These are phyloP conservation scores for Onychostoma macrolepis DNA, from an alignment of 2,113 vertebrate genomes.

Conservation along the genomic window DNA sequence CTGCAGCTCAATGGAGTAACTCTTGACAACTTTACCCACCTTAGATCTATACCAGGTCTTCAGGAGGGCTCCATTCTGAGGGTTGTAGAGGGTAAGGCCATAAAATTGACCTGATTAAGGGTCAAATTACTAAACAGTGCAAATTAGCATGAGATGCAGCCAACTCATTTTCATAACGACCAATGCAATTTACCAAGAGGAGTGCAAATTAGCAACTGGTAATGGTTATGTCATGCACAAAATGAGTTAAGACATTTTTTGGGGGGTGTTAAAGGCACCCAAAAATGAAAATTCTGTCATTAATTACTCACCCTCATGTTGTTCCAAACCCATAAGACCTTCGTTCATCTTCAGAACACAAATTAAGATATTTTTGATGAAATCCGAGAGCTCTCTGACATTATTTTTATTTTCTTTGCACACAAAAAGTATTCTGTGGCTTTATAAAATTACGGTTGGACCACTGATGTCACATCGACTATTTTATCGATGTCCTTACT, in stretches of 20 bases:
- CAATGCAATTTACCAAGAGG: no score
- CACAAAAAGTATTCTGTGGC: no score
- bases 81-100: conserved; percentile 87
- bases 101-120: neutral
- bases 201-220: neutral
- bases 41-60: conserved; percentile 84
- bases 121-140: neutral
- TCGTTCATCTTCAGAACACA: neutral
- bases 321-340: neutral
- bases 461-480: no score
- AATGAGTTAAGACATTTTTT: no score
- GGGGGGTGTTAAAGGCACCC: no score
- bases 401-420: no score
- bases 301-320: neutral
- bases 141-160: neutral
- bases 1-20: conserved; percentile 86
- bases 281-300: neutral
- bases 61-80: conserved; percentile 86
- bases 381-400: neutral
- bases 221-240: no score
- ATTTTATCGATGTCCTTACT: no score
- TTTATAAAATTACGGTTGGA: no score
- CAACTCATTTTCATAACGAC: no score
- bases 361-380: neutral
- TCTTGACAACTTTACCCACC: conserved; percentile 86